Evolutionary conservation across 1,140 invertebrate genomes (phyloP), one percentile per base, ranked within the genome.

Genomic region (Drosophila funebris): DNA sequence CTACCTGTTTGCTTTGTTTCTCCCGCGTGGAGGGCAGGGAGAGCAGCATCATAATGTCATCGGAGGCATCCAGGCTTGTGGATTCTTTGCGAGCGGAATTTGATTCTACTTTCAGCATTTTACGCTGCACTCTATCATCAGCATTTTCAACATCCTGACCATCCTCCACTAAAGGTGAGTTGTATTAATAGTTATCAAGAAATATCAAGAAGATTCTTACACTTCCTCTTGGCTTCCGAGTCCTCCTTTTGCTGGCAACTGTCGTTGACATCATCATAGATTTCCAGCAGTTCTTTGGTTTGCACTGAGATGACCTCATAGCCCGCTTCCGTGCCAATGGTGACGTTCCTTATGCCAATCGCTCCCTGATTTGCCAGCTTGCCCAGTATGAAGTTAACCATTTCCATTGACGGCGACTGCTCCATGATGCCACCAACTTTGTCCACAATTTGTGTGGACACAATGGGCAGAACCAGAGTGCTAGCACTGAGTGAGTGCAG

Each of bases 21-120:
- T 99, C 98, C 84, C 97, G 94, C 46, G 97, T 97, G 0, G 98
- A 98, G 14, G 98, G 96, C 94, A 98, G 96, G 8, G 97, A 97
- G 41, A 99, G 93, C 16, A 99, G 92, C 82, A 95, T 95, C 94
- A 95, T 94, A 58, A 96, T 95, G 84, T 94, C 95, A 90, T 94
- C 88, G 4, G 90, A 75, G 4, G 94, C 93, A 64, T 94, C 93
- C 57, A 93, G 82, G 58, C 93, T 94, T 2, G 70, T 91, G 3
- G 90, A 72, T 33, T 94, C 93, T 75, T 94, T 92, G 46, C 87
- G 78, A 0, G 43, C 14, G 0, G 50, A 20, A 24, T 18, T 44
- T 0, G 58, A 8, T 16, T 88, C 83, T 0, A 62, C 9, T 46
- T 88, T 88, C 1, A 31, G 20, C 0, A 50, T 22, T 44, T 88